Conservation (phyloP, 2,888 invertebrate genomes). For the Syrphus vitripennis region DNA sequence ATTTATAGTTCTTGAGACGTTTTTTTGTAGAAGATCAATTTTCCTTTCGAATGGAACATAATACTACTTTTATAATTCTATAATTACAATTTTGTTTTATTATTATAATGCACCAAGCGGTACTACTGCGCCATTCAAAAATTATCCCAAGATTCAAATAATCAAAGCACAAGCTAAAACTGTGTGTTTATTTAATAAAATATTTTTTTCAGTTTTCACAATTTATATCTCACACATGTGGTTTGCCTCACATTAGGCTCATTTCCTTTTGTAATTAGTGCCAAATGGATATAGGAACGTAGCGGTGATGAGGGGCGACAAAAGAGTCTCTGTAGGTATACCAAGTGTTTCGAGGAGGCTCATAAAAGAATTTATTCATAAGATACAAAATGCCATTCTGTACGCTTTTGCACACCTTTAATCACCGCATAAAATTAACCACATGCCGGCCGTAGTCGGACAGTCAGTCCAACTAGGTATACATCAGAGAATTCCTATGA, state of each 20-base stretch:
- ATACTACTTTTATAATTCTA: no score
- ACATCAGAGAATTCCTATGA: not conserved
- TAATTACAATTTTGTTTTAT: no score
- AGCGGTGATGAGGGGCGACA: not conserved
- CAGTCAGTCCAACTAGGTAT: constrained; percentile 32
- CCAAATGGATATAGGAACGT: no score
- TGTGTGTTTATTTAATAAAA: not conserved
- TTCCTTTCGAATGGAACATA: no score
- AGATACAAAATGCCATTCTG: constrained; percentile 55
- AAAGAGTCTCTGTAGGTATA: not conserved
- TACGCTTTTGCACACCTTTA: constrained; percentile 69
- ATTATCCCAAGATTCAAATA: no score
- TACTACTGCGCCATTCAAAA: no score
- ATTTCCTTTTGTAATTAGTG: constrained; percentile 69
- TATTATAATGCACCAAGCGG: no score
- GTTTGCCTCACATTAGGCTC: constrained; percentile 43
- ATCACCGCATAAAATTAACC: constrained; percentile 69
- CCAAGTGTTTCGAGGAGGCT: constrained; percentile 11
- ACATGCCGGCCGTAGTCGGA: constrained; percentile 16
- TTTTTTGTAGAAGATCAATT: no score
- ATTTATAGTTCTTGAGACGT: no score
- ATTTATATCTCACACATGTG: constrained; percentile 28
- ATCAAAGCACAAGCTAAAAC: no score
- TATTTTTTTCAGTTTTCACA: not conserved
- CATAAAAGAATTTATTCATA: constrained; percentile 50